Evolutionary conservation across 2,113 vertebrate species (phyloP).

Genomic region (Platichthys stellatus): DNA sequence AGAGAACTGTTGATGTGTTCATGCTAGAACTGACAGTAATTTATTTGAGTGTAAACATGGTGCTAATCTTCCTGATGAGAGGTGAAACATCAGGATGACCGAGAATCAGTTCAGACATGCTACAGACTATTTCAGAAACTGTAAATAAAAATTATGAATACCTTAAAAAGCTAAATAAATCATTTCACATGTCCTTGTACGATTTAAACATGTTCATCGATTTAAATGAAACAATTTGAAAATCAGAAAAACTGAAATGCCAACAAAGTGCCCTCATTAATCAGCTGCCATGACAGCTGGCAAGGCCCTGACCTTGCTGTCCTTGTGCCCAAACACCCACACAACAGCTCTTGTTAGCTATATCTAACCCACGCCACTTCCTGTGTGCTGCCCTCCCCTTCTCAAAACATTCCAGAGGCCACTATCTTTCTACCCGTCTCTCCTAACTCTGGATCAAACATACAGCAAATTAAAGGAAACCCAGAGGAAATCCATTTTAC

Average conservation of each 20-base stretch:
- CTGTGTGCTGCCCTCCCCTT: conserved; percentile 56
- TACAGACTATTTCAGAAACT: not conserved
- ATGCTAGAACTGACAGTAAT: not conserved
- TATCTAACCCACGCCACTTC: conserved; percentile 64
- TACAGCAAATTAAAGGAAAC: not conserved
- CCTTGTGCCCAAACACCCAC: conserved; percentile 22
- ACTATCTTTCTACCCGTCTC: conserved; percentile 42
- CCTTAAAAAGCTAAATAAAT: not conserved
- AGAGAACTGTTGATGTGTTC: not conserved
- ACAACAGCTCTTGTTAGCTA: conserved; percentile 40
- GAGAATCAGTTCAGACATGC: not conserved
- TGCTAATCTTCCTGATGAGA: not conserved
- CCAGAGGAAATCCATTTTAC: not conserved
- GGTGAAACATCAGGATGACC: not conserved
- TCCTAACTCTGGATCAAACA: conserved; percentile 39
- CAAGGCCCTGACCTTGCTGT: conserved; percentile 45
- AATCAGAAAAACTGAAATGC: conserved; percentile 8
- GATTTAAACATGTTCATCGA: too few species aligned
- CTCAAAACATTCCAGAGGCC: conserved; percentile 62
- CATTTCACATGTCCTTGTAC: not conserved
- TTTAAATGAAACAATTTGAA: conserved; percentile 1
- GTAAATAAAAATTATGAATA: too few species aligned
- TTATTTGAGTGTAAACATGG: not conserved
- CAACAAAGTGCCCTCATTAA: conserved; percentile 46
- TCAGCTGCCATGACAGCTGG: conserved; percentile 38